Conservation (phyloP, 2,113 vertebrate species). For the Percina caprodes region DNA sequence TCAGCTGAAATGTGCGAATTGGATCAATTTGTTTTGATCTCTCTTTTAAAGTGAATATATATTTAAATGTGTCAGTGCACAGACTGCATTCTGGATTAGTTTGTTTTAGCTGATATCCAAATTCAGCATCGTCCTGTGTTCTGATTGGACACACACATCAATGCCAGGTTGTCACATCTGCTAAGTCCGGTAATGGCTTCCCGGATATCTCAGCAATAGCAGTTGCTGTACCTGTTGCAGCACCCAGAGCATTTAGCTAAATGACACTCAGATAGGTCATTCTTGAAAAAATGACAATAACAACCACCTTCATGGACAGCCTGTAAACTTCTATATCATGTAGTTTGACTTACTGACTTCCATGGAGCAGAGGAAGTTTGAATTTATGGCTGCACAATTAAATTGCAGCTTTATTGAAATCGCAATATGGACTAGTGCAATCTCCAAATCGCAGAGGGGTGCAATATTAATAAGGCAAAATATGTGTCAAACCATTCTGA, state of each 20-base stretch:
- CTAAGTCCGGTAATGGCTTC: slow-evolving; percentile 1
- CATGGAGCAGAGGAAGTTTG: background rate
- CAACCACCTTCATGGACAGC: slow-evolving; percentile 4
- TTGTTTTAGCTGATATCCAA: background rate
- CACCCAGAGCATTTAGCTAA: slow-evolving; percentile 31
- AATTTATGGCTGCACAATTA: too few species aligned
- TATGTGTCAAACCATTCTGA: too few species aligned
- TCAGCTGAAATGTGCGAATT: slow-evolving; percentile 32
- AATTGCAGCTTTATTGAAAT: too few species aligned
- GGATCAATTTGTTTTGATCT: slow-evolving; percentile 39
- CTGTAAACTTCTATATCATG: background rate
- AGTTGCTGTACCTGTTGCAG: slow-evolving; percentile 14
- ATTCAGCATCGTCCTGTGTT: slow-evolving; percentile 12
- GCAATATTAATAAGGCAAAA: too few species aligned
- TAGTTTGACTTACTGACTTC: background rate
- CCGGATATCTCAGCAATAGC: slow-evolving; percentile 22
- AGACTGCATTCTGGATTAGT: background rate
- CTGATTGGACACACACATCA: slow-evolving; percentile 13
- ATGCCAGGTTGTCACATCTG: slow-evolving; percentile 16
- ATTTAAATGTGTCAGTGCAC: slow-evolving; percentile 20
- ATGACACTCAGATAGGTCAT: slow-evolving; percentile 39
- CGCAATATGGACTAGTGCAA: too few species aligned
- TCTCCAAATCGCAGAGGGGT: too few species aligned
- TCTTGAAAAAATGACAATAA: background rate
- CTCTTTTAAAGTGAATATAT: slow-evolving; percentile 13